phyloP scores from a whole-genome alignment of 2,113 vertebrate genomes.

The Corydoras maculifer region DNA sequence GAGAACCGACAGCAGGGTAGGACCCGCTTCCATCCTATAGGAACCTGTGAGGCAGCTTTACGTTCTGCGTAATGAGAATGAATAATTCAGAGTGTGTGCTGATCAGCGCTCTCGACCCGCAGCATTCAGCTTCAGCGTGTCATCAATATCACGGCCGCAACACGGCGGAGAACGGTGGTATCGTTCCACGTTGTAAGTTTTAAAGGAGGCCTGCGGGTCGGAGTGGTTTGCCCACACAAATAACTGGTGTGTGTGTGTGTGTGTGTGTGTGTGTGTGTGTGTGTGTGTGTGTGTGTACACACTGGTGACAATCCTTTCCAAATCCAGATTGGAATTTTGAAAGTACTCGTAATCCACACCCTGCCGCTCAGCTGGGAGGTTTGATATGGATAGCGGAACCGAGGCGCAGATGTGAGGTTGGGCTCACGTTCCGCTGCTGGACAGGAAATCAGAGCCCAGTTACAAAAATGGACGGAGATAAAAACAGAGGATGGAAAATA shows the following conservation, averaged over 20 bases:
- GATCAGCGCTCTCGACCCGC: slow-evolving; percentile 1
- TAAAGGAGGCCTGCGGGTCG: not conserved
- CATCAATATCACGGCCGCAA: too few relatives aligned
- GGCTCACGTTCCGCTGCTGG: slow-evolving; percentile 26
- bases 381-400: slow-evolving; percentile 5
- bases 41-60: not conserved
- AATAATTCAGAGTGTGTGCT: slow-evolving; percentile 26
- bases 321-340: slow-evolving; percentile 47
- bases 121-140: not conserved
- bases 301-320: slow-evolving; percentile 1
- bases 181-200: not conserved
- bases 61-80: not conserved
- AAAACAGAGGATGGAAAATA: not conserved
- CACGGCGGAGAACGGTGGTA: too few relatives aligned
- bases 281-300: not conserved
- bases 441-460: not conserved
- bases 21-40: too few relatives aligned
- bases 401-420: slow-evolving; percentile 32
- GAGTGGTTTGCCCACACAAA: not conserved
- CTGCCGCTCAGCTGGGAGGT: slow-evolving; percentile 54
- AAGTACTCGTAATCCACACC: slow-evolving; percentile 49
- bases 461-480: slow-evolving; percentile 3
- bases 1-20: too few relatives aligned
- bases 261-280: slow-evolving; percentile 2
- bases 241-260: not conserved